Conservation (phyloP, 2,797 vertebrate genomes). For the Borostomias antarcticus region DNA sequence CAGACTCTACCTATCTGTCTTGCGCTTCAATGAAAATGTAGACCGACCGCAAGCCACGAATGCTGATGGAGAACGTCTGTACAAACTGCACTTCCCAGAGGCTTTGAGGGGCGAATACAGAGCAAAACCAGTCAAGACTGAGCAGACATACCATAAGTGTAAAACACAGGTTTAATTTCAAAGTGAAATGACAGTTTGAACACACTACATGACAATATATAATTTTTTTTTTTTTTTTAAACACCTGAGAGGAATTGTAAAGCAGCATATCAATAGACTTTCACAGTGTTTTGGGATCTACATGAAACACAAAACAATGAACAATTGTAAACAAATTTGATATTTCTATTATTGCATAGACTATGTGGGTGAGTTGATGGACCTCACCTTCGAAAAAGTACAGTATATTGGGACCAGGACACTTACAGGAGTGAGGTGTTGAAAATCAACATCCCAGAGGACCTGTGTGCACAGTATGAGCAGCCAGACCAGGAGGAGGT, state of each 20-base stretch:
- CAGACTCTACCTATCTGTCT: slow-evolving; percentile 12
- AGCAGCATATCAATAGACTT: too few species aligned
- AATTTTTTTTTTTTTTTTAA: too few species aligned
- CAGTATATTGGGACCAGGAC: not conserved
- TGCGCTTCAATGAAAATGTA: slow-evolving; percentile 21
- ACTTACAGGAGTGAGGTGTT: not conserved
- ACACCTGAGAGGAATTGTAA: too few species aligned
- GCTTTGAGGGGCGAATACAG: slow-evolving; percentile 7
- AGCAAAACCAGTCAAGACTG: not conserved
- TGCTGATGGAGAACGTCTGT: not conserved
- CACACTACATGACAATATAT: too few species aligned
- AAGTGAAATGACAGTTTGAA: too few species aligned
- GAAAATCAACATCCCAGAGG: slow-evolving; percentile 2
- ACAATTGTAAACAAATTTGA: not conserved
- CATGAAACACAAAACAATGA: not conserved
- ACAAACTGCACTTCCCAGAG: slow-evolving; percentile 4
- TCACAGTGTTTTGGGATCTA: too few species aligned
- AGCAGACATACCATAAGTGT: slow-evolving; percentile 5
- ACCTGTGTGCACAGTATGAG: slow-evolving; percentile 1
- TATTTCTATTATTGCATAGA: not conserved
- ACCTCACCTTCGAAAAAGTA: not conserved
- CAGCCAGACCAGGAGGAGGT: slow-evolving; percentile 2
- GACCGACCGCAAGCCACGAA: not conserved
- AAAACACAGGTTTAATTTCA: not conserved
- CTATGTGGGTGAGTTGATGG: slow-evolving; percentile 15